Percentiles rank a stretch among this genome's conserved stretches.
Evolutionary conservation across 1,140 invertebrate genomes (phyloP).

Genomic region (Cataglyphis hispanica): DNA sequence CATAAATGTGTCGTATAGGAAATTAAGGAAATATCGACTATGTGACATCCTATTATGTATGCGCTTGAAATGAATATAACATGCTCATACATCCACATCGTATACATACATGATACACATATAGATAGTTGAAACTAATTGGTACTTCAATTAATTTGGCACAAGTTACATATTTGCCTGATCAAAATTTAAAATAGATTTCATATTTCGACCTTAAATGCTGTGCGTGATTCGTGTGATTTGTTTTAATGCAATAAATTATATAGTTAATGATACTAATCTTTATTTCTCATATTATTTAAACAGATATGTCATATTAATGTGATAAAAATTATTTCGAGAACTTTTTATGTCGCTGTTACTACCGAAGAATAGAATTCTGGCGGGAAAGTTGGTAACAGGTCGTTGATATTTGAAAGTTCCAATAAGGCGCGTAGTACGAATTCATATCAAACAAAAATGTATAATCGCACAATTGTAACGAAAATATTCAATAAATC

Average conservation of each 20-base stretch:
- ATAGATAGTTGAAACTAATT: background rate
- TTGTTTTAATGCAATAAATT: background rate
- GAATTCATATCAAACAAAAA: background rate
- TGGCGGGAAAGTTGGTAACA: conserved; percentile 1
- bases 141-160: background rate
- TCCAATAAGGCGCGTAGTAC: background rate
- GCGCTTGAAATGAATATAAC: conserved; percentile 54
- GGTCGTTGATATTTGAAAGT: conserved; percentile 23
- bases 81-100: no score
- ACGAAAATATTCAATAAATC: background rate
- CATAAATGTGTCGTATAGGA: conserved; percentile 25
- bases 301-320: background rate
- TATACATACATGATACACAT: background rate
- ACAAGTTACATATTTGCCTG: no score
- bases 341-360: background rate
- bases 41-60: conserved; percentile 70
- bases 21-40: conserved; percentile 46
- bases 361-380: background rate
- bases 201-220: background rate
- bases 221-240: background rate
- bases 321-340: background rate
- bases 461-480: background rate
- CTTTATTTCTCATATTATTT: no score
- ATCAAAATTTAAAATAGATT: background rate
- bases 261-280: no score